Base-by-base conservation (phyloP, 2,113 vertebrate genomes). In the Pan paniscus region DNA sequence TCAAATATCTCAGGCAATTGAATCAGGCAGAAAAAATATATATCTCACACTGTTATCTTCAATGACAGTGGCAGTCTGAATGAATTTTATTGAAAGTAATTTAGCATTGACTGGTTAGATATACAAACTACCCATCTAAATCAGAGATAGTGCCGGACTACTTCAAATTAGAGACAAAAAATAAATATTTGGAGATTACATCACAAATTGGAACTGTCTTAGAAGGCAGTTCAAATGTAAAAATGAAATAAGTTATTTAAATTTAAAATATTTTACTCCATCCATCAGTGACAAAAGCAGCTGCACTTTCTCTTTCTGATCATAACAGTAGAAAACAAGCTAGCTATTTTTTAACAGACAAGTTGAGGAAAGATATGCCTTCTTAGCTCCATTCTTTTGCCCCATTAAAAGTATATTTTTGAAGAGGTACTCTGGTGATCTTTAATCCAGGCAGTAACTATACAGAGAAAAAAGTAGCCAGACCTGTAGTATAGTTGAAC, bases 81-180 rank as follows among this genome's bases (percentile, higher is more conserved):
- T 68, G 38, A 96, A 92, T 93, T 95, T 84, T 81, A 83, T 91
- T 98, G 90, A 98, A 97, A 98, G 67, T 55, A 97, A 97, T 98
- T 96, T 98, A 98, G 59, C 81, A 83, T 52, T 98, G 95, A 84
- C 95, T 98, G 59, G 90, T 96, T 98, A 98, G 98, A 92, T 79
- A 95, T 43, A 96, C 83, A 98, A 98, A 98, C 83, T 89, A 98
- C 83, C 10, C 57, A 96, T 85, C 72, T 72, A 73, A 97, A 94
- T 48, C 80, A 92, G 76, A 95, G 90, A 80, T 90, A 90, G 13
- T 96, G 64, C 84, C 10, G 12, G 79, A 94, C 90, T 88, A 23
- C 23, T 59, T 96, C 82, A 40, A 86, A 70, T 89, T 70, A 95
- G 32, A 96, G 38, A 79, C 30, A 75, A 97, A 73, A 98, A 97